Evolutionary conservation across 2,888 invertebrate genomes (phyloP).

Genomic region (Galeopsomyia nigrocyanea): DNA sequence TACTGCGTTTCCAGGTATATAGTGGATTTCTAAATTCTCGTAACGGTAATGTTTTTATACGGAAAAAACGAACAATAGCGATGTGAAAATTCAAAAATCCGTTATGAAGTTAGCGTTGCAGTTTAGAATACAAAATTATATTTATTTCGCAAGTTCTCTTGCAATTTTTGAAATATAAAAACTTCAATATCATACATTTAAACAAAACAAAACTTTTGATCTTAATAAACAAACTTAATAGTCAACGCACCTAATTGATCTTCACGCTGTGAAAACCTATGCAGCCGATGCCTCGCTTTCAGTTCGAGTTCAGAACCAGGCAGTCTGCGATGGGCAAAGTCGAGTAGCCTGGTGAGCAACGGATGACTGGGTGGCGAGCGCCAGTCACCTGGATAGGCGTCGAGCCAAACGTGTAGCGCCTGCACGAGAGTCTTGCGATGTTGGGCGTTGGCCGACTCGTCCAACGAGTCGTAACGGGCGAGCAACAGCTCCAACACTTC

Average conservation of each 20-base stretch:
- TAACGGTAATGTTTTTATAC: no score
- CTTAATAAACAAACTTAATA: neutral
- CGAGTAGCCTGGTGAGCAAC: constrained; percentile 84
- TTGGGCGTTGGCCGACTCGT: constrained; percentile 74
- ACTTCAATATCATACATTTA: no score
- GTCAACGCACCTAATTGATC: constrained; percentile 64
- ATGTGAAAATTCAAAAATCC: neutral
- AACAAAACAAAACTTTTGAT: neutral
- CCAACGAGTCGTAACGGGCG: constrained; percentile 81
- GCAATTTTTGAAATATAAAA: no score
- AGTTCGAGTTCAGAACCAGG: constrained; percentile 87
- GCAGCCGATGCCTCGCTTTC: constrained; percentile 82
- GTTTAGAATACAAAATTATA: neutral
- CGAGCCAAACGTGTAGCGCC: constrained; percentile 96
- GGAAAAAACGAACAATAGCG: neutral
- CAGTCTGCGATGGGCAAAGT: constrained; percentile 86
- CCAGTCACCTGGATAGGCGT: constrained; percentile 95
- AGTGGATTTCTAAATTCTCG: no score
- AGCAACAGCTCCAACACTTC: constrained; percentile 87
- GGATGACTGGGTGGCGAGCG: constrained; percentile 84
- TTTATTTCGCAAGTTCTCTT: neutral
- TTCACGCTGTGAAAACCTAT: constrained; percentile 76
- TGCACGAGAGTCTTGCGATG: constrained; percentile 88
- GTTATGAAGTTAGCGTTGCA: neutral
- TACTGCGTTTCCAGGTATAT: no score